Percentiles rank a stretch among this genome's conserved stretches.
Evolutionary conservation across 1,140 invertebrate genomes (phyloP).

Genomic region (Hermatobates lingyangjiaoensis): DNA sequence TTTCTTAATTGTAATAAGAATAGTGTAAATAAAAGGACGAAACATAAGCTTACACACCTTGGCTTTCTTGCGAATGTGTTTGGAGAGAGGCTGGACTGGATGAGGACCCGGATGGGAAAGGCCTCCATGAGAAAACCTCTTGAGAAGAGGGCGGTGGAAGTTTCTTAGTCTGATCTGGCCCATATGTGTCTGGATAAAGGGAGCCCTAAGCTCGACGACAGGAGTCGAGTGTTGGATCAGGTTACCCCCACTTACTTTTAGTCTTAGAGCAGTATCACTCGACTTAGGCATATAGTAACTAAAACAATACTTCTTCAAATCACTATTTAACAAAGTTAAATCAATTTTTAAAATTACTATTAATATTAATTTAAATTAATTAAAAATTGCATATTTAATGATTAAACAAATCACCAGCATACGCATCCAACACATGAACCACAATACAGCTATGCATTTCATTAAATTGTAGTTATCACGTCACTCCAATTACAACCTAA

Average conservation of each 20-base stretch:
- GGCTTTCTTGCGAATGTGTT: slow-evolving; percentile 82
- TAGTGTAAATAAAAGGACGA: too few relatives aligned
- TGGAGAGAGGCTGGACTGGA: slow-evolving; percentile 58
- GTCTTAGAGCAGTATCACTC: slow-evolving; percentile 49
- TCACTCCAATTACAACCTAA: too few relatives aligned
- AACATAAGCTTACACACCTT: slow-evolving; percentile 44
- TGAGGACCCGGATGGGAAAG: slow-evolving; percentile 51
- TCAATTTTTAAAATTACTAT: too few relatives aligned
- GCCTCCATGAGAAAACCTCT: slow-evolving; percentile 66
- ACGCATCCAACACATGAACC: too few relatives aligned
- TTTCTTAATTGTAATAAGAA: too few relatives aligned
- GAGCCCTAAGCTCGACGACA: slow-evolving; percentile 78
- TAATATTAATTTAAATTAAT: too few relatives aligned
- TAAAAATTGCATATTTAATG: too few relatives aligned
- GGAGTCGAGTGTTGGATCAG: slow-evolving; percentile 93
- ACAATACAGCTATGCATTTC: too few relatives aligned
- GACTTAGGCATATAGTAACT: slow-evolving; percentile 85
- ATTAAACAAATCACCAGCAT: too few relatives aligned
- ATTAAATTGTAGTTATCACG: too few relatives aligned
- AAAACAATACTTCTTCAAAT: too few relatives aligned
- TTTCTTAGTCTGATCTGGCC: slow-evolving; percentile 63
- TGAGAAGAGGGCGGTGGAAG: slow-evolving; percentile 83
- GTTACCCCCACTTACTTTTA: slow-evolving; percentile 64
- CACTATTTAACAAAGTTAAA: too few relatives aligned
- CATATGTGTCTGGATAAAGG: slow-evolving; percentile 90